Conservation (phyloP, 2,797 vertebrate genomes). For the Meda fulgida region DNA sequence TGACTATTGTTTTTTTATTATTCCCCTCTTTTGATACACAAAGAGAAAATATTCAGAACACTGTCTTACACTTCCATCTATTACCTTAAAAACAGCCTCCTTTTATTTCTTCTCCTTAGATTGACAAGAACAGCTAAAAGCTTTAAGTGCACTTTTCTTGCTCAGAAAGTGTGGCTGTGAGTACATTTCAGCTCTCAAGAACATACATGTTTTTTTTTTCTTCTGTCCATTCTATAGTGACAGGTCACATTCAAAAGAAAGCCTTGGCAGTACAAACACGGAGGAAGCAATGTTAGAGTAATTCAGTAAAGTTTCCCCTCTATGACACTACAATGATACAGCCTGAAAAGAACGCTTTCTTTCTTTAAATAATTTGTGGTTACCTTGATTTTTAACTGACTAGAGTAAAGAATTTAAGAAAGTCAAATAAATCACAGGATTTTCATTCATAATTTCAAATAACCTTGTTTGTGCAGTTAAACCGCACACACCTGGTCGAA, state of each 20-base stretch:
- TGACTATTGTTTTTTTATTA: neutral
- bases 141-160: conserved; percentile 43
- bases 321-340: neutral
- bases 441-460: neutral
- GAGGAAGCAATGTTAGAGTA: conserved; percentile 37
- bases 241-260: conserved; percentile 58
- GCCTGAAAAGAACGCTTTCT: neutral
- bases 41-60: conserved; percentile 10
- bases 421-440: neutral
- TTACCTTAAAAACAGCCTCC: conserved; percentile 35
- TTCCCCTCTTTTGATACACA: neutral
- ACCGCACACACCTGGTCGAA: neutral
- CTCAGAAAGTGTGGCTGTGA: conserved; percentile 48
- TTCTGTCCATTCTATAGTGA: conserved; percentile 50
- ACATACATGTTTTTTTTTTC: conserved; percentile 44
- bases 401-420: neutral
- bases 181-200: conserved; percentile 44
- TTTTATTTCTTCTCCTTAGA: conserved; percentile 38
- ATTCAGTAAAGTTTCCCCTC: conserved; percentile 14
- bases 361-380: neutral
- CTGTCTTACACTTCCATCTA: conserved; percentile 13
- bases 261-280: conserved; percentile 34
- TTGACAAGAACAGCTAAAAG: conserved; percentile 59
- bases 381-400: neutral
- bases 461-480: neutral